Conservation (phyloP, 2,113 vertebrate species). For the Thryonomys swinderianus region DNA sequence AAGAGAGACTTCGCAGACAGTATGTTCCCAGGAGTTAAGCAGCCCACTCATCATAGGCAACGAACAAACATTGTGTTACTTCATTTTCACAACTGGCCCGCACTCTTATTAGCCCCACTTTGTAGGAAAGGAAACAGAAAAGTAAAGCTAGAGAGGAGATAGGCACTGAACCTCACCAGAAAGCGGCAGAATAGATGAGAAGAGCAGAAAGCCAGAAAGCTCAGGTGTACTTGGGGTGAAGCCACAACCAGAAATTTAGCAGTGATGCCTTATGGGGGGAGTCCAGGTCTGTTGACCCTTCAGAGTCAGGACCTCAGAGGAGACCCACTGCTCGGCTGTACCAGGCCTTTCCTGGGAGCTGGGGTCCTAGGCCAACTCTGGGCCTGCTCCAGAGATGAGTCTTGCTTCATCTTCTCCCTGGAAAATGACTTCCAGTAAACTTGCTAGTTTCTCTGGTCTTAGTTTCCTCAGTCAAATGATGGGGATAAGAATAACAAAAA, state of each 20-base stretch:
- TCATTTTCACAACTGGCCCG: not conserved
- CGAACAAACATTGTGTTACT: fast-evolving
- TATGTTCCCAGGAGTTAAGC: not conserved
- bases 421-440: not conserved
- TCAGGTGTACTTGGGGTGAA: fast-evolving
- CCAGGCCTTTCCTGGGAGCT: not conserved
- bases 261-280: not conserved
- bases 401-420: not conserved
- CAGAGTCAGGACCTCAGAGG: not conserved
- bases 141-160: not conserved
- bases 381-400: not conserved
- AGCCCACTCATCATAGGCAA: fast-evolving
- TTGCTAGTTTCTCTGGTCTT: not conserved
- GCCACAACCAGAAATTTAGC: not conserved
- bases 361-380: not conserved
- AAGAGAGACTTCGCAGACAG: not conserved
- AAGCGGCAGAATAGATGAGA: fast-evolving
- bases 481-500: not conserved
- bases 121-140: not conserved
- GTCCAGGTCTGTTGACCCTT: not conserved
- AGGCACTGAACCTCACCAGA: not conserved
- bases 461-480: not conserved
- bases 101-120: not conserved
- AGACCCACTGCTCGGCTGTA: not conserved
- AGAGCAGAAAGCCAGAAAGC: not conserved